Percentiles rank a stretch among this genome's conserved stretches.
Evolutionary conservation across 2,888 invertebrate species (phyloP).

Genomic region (Teleogryllus oceanicus): DNA sequence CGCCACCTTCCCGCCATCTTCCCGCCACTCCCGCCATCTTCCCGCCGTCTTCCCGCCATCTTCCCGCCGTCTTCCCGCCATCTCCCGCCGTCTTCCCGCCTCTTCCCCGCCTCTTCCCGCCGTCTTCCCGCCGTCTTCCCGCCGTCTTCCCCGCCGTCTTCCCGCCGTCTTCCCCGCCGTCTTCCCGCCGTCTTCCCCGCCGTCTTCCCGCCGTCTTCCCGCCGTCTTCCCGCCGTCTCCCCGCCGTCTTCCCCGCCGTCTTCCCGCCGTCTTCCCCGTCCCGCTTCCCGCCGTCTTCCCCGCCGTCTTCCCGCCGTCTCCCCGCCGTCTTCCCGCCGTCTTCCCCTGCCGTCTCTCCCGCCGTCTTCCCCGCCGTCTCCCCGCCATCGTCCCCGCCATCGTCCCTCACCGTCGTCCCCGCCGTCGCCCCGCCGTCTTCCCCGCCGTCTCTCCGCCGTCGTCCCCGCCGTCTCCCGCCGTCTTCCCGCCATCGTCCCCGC

Average conservation of each 20-base stretch:
- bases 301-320: not conserved
- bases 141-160: fast-evolving
- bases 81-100: not conserved
- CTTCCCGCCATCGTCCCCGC: not conserved
- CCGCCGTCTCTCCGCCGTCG: not conserved
- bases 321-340: not conserved
- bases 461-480: not conserved
- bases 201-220: no score
- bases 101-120: not conserved
- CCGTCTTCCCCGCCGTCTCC: not conserved
- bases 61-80: not conserved
- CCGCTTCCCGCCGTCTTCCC: fast-evolving
- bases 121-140: not conserved
- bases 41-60: not conserved
- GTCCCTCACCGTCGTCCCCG: no score
- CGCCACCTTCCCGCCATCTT: not conserved
- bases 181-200: no score
- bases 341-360: not conserved
- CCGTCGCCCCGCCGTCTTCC: no score
- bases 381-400: not conserved
- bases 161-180: not conserved
- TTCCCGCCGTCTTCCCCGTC: not conserved
- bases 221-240: no score
- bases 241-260: not conserved
- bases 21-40: not conserved